These are phyloP conservation scores for Paraescarpia echinospica DNA, from an alignment of 1,140 invertebrate species.

Conservation along the genomic window DNA sequence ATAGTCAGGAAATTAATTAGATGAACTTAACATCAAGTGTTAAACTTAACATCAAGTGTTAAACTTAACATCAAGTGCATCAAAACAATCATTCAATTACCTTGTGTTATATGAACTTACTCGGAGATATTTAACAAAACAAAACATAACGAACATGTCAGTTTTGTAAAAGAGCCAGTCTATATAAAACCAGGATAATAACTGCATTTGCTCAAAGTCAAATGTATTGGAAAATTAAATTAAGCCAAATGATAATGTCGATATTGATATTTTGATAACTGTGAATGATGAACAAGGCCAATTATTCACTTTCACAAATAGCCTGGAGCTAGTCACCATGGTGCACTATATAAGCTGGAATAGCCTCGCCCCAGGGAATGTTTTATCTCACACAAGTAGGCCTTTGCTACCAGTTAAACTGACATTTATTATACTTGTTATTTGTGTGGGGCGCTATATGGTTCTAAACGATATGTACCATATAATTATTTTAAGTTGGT, in stretches of 20 bases:
- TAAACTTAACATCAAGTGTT: too few relatives aligned
- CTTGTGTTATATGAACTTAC: not conserved
- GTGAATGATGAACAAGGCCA: not conserved
- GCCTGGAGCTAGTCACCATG: not conserved
- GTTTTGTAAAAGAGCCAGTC: not conserved
- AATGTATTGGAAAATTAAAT: not conserved
- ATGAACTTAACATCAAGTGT: too few relatives aligned
- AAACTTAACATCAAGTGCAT: too few relatives aligned
- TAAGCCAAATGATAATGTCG: not conserved
- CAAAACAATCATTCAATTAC: too few relatives aligned
- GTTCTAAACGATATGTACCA: too few relatives aligned
- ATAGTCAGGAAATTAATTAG: too few relatives aligned
- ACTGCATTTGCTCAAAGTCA: not conserved
- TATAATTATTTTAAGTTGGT: too few relatives aligned
- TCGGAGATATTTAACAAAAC: not conserved
- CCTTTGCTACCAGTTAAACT: not conserved
- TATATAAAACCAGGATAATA: not conserved
- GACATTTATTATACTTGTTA: too few relatives aligned
- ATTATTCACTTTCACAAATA: not conserved
- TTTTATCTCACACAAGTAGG: not conserved
- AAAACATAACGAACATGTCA: not conserved
- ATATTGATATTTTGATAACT: not conserved
- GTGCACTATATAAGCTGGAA: not conserved
- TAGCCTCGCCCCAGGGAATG: not conserved
- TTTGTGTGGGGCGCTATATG: too few relatives aligned